phyloP scores from a whole-genome alignment of 2,888 invertebrate genomes.

The Prionchulus punctatus region DNA sequence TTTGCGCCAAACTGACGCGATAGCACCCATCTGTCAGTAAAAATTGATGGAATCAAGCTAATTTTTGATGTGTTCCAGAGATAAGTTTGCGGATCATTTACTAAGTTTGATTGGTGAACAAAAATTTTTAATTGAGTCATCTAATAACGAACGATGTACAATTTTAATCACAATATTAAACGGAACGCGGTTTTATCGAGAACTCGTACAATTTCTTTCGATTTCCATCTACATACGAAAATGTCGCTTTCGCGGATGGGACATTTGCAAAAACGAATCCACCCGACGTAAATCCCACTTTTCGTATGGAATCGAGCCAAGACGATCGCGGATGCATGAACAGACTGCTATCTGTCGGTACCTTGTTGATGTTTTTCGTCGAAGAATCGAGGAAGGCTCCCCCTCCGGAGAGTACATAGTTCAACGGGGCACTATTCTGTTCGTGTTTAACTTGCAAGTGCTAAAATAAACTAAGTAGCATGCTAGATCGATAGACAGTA shows the following conservation, averaged over 20 bases:
- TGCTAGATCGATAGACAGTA: no score
- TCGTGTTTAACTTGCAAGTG: background rate
- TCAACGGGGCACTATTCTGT: no score
- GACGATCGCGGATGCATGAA: background rate
- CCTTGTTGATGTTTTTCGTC: background rate
- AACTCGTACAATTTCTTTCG: background rate
- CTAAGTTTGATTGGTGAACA: no score
- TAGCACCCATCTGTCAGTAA: no score
- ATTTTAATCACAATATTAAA: no score
- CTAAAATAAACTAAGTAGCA: background rate
- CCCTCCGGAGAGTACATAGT: conserved; percentile 1
- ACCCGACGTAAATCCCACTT: background rate
- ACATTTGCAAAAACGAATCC: conserved; percentile 1
- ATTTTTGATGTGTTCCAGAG: no score
- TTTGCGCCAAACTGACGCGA: no score
- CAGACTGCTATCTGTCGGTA: background rate
- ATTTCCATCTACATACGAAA: background rate
- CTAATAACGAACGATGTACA: no score
- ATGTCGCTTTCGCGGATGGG: background rate
- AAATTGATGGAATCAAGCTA: no score
- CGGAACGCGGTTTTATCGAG: background rate
- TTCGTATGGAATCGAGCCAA: background rate
- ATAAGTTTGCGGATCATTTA: no score
- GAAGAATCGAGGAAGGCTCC: background rate
- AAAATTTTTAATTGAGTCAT: no score